Conservation (phyloP, 2,113 vertebrate species). For the Coregonus clupeaformis region DNA sequence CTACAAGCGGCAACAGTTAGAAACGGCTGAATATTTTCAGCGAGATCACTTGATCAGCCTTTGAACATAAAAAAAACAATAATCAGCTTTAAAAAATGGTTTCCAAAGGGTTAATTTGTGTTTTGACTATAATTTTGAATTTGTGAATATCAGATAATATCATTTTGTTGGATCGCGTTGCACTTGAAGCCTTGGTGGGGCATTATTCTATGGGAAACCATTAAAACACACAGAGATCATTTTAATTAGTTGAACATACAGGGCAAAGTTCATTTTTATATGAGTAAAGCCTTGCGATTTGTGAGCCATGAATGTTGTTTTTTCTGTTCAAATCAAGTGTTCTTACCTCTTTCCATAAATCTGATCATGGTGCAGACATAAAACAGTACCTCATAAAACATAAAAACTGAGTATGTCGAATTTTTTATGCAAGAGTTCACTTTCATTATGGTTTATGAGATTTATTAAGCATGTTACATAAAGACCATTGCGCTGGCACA, state of each 20-base stretch:
- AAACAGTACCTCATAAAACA: background rate
- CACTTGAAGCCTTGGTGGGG: too few species aligned
- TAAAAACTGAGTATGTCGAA: background rate
- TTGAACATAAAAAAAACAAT: too few species aligned
- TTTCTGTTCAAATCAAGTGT: background rate
- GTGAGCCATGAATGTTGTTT: background rate
- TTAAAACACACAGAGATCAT: too few species aligned
- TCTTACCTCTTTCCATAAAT: background rate
- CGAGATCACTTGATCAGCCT: too few species aligned
- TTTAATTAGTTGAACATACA: too few species aligned
- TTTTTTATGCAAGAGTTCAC: background rate
- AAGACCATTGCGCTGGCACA: background rate
- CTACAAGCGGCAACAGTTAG: background rate
- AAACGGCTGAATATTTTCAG: background rate
- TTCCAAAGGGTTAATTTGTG: too few species aligned
- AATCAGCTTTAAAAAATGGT: too few species aligned
- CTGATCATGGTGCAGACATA: too few species aligned
- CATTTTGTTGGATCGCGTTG: too few species aligned
- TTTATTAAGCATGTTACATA: background rate
- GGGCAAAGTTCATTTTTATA: too few species aligned
- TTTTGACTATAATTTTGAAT: background rate
- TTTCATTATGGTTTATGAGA: background rate
- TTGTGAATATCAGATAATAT: background rate
- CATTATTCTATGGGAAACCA: too few species aligned
- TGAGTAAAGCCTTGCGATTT: too few species aligned